phyloP scores from a whole-genome alignment of 2,113 vertebrate species.

The Rhynchopsitta pachyrhyncha region DNA sequence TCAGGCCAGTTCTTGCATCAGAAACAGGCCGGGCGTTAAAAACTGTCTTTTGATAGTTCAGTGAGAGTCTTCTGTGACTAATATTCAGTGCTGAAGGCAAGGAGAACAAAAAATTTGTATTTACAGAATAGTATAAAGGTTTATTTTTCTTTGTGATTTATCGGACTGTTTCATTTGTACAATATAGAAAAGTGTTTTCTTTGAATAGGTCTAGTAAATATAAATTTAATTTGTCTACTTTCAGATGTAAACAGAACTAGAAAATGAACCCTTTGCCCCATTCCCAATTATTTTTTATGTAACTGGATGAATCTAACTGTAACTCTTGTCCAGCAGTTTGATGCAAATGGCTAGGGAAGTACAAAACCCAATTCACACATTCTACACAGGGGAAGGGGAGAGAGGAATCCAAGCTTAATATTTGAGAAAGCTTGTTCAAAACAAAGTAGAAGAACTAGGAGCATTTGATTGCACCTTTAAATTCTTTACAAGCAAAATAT shows the following conservation, averaged over 20 bases:
- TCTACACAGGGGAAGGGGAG: constrained; percentile 27
- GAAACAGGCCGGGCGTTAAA: not conserved
- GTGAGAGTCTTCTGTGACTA: not conserved
- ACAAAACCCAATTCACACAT: constrained; percentile 62
- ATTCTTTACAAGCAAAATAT: constrained; percentile 80
- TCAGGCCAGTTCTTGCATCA: not conserved
- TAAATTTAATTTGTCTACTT: constrained; percentile 83
- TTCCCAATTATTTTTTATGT: constrained; percentile 68
- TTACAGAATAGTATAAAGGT: constrained; percentile 89
- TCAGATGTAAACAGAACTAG: constrained; percentile 83
- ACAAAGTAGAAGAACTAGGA: constrained; percentile 68
- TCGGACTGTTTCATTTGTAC: constrained; percentile 79
- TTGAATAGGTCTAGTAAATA: constrained; percentile 86
- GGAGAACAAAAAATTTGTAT: not conserved
- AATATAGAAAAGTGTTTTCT: constrained; percentile 87
- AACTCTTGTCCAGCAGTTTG: constrained; percentile 73
- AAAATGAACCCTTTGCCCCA: constrained; percentile 76
- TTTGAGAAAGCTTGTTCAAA: constrained; percentile 71
- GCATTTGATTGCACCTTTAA: constrained; percentile 80
- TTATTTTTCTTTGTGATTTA: constrained; percentile 86
- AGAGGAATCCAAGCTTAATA: constrained; percentile 59
- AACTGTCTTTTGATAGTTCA: not conserved
- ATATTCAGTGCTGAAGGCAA: not conserved
- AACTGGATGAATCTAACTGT: constrained; percentile 62
- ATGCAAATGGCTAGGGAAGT: constrained; percentile 76